Percentiles rank a stretch among this genome's conserved stretches.
Evolutionary conservation across 1,140 invertebrate genomes (phyloP).

Genomic region (Cryptotermes secundus): DNA sequence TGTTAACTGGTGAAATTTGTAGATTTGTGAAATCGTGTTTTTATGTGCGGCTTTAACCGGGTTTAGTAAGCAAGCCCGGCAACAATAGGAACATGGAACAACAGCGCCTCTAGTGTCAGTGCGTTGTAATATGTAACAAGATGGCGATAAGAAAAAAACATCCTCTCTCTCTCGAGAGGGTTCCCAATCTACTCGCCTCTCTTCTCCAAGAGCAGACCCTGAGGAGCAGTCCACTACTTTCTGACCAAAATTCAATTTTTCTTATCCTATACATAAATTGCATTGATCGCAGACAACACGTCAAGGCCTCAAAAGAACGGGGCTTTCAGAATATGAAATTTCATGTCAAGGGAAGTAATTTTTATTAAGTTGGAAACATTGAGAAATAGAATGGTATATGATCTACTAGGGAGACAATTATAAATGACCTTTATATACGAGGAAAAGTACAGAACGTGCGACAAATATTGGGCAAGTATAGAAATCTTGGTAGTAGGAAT

Average conservation of each 20-base stretch:
- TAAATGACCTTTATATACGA: not conserved
- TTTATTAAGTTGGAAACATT: not conserved
- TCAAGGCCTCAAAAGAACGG: not conserved
- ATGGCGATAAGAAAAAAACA: not conserved
- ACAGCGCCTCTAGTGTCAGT: too few relatives aligned
- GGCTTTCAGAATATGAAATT: not conserved
- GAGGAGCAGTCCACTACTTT: not conserved
- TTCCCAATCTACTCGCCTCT: not conserved
- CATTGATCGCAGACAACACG: not conserved
- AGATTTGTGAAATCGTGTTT: too few relatives aligned
- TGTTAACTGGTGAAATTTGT: too few relatives aligned
- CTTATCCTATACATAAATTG: not conserved
- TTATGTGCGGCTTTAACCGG: too few relatives aligned
- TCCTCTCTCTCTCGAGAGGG: not conserved
- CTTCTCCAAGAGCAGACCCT: not conserved
- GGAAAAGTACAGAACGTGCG: not conserved
- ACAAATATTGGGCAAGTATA: not conserved
- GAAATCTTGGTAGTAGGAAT: too few relatives aligned
- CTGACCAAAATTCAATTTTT: conserved; percentile 12
- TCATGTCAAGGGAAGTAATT: not conserved
- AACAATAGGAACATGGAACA: not conserved
- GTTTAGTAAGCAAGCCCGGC: too few relatives aligned
- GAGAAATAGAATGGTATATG: not conserved
- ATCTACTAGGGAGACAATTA: not conserved
- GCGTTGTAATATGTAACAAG: not conserved